Evolutionary conservation across 2,797 vertebrate species (phyloP).

Genomic region (Lutjanus campechanus): DNA sequence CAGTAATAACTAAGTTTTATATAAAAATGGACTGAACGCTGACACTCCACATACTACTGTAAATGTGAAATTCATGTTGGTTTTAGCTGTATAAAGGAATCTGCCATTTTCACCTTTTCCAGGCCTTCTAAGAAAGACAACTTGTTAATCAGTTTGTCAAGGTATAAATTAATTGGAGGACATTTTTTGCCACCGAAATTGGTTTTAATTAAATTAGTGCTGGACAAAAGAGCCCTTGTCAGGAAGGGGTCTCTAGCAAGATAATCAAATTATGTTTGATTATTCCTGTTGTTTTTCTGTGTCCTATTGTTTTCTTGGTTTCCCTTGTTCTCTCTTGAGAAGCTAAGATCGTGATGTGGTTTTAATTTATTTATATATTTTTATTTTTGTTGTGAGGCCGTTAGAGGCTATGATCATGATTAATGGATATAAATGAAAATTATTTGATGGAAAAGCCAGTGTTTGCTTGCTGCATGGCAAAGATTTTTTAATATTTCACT

Average conservation of each 20-base stretch:
- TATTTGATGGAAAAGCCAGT: conserved; percentile 6
- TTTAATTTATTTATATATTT: neutral
- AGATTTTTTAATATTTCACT: neutral
- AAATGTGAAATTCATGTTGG: neutral
- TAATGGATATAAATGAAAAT: conserved; percentile 11
- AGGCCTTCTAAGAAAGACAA: neutral
- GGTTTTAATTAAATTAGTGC: conserved; percentile 23
- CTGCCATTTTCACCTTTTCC: neutral
- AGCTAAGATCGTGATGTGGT: neutral
- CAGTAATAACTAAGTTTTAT: neutral
- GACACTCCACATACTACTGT: neutral
- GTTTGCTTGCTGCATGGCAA: neutral
- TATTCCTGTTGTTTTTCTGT: neutral
- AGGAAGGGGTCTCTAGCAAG: neutral
- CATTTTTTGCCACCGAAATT: conserved; percentile 12
- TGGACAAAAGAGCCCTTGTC: neutral
- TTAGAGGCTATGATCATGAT: neutral
- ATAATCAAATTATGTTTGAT: conserved; percentile 10
- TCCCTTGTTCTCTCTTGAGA: neutral
- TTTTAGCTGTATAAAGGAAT: neutral
- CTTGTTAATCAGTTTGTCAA: neutral
- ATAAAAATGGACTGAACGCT: no score
- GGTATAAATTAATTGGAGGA: conserved; percentile 14
- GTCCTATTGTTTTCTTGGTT: conserved; percentile 7
- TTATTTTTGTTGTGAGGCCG: neutral